These are phyloP conservation scores for Corydoras maculifer DNA, from an alignment of 2,113 vertebrate species.

Conservation along the genomic window DNA sequence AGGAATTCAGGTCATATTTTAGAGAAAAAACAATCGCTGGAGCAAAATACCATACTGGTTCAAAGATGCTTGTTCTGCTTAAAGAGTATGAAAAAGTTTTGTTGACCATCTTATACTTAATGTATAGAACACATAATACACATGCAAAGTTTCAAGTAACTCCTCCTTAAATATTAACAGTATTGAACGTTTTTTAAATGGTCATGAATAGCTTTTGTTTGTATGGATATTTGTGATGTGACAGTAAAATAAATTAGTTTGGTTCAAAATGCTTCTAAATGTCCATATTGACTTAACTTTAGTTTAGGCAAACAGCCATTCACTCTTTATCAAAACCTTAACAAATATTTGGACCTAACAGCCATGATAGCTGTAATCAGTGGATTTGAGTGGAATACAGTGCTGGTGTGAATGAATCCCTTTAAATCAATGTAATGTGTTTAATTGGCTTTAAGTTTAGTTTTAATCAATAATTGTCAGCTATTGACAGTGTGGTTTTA, in stretches of 20 bases:
- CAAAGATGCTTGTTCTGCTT: not conserved
- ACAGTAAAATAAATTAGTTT: not conserved
- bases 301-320: slow-evolving; percentile 2
- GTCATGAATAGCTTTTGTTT: not conserved
- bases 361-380: slow-evolving; percentile 3
- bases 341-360: not conserved
- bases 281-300: not conserved
- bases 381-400: not conserved
- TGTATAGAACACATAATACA: not conserved
- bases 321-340: not conserved
- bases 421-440: too few relatives aligned
- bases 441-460: too few relatives aligned
- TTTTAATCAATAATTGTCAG: too few relatives aligned
- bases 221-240: not conserved
- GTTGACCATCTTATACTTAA: too few relatives aligned
- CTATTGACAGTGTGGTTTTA: too few relatives aligned
- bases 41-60: slow-evolving; percentile 1
- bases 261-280: not conserved
- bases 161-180: not conserved
- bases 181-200: not conserved
- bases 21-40: slow-evolving; percentile 8
- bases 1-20: slow-evolving; percentile 1
- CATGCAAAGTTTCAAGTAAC: not conserved
- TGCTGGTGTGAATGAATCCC: not conserved
- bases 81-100: too few relatives aligned